Base-by-base conservation (phyloP, 1,140 invertebrate genomes). In the Nasonia giraulti region DNA sequence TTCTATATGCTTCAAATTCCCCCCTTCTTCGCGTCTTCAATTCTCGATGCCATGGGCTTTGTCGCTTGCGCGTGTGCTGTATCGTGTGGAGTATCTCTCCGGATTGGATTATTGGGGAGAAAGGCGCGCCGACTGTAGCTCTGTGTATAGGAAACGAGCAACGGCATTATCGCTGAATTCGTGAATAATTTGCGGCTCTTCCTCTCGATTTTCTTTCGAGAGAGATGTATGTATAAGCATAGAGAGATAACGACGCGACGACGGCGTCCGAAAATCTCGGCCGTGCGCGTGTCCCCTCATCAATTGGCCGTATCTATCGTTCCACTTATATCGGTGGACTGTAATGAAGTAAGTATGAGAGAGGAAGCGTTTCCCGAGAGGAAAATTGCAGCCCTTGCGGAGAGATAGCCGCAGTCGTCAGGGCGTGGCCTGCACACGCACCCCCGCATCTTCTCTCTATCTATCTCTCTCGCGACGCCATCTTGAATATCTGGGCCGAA, bases 401-500 rank as follows among this genome's bases (percentile, higher is more conserved):
- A 55, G 31, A 40, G n/a, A 77, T 27, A 62, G 73, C n/a, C 7
- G 33, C 44, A 40, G 55, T 17, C 44, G 40, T 40, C 86, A 89
- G 90, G 91, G 91, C 91, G 91, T 92, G 91, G 91, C 89, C 23
- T 76, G 3, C 11, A 86, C 55, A 87, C 89, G 85, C 88, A 90
- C 90, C 90, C 90, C 88, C 90, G 90, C 88, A 89, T 86, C 87
- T 88, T 89, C 20, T 27, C 6, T 71, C 79, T 50, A 6, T 71
- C 82, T 73, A 11, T 68, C 37, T 62, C n/a, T 50, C 78, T 71
- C 68, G 79, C 23, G 73, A 78, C 87, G 91, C 91, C 91, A 92
- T 92, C 88, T 92, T 92, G 89, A 88, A 87, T 89, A 88, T 87
- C 85, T 88, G 87, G 78, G 83, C 84, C 84, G 87, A 84, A 81